Evolutionary conservation across 2,888 invertebrate genomes (phyloP), one percentile per base, ranked within the genome.

Genomic region (Troides aeacus): DNA sequence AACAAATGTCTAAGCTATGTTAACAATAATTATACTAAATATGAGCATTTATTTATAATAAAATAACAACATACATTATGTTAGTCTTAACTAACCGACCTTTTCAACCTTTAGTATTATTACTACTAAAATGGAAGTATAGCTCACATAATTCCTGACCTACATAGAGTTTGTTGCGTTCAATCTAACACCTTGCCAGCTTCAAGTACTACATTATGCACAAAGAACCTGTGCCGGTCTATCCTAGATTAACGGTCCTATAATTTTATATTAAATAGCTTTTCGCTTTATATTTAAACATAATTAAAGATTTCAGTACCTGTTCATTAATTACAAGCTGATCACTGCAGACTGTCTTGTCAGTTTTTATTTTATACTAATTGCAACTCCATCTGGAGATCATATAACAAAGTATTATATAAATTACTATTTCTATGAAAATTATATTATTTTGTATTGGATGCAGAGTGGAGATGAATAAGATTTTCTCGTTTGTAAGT

Each of bases 101-200:
- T 24, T 24, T 58, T 58, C 12, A 56, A 58, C 23, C 57, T 58
- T 58, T 58, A 58, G 57, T 12, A 58, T 5, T 58, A 23, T 18
- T 60, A 7, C 24, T 60, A 36, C 18, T 36, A 60, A 58, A 60
- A 18, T 18, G 10, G 10, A 36, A 60, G 36, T 17, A 30, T 15
- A 59, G 6, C 60, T 60, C 18, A 60, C 30, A 36, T 24, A 60
- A 36, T 36, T 36, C 24, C 30, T 36, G 60, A 60, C 60, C 60
- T 23, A 36, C 36, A 60, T 60, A 24, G 24, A 24, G 60, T 18
- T 60, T 60, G 60, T 60, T 60, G 60, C 30, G 15, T 60, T 58
- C 57, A 58, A 58, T 58, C 57, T 58, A 23, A 23, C 23, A 58
- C 57, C 23, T 57, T 7, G 23, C 23, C 23, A 24, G 57, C 57